Base-by-base conservation (phyloP, 2,113 vertebrate genomes). In the Seriola dumerili region DNA sequence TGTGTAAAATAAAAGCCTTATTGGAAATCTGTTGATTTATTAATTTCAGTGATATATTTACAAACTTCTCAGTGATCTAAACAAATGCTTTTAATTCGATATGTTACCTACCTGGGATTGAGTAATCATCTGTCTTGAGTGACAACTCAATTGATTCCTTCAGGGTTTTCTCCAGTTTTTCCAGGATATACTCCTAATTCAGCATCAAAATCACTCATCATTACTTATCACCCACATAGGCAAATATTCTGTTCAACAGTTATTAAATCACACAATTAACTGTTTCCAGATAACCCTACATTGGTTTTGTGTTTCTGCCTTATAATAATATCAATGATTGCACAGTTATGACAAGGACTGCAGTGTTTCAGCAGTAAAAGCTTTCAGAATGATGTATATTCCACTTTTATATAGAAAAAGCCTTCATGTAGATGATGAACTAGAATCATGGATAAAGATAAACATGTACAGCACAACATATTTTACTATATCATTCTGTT, bases 61-160 rank as follows among this genome's bases (percentile, higher is more conserved):
- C 19, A 23, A 32, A 25, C 21, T 69, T n/a, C 17, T 46, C 1
- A 57, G 19, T 12, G 4, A 40, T 52, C 5, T 19, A 23, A 1
- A 44, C 10, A 34, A 7, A 46, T 8, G 13, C 10, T 10, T 42
- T 10, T 42, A 13, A 19, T 80, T 57, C 16, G 1, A 50, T 3
- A 12, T 0, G 3, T 66, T 36, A 0, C 9, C 12, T 74, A 90
- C 89, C 89, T 86, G 84, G 86, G 34, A 90, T 14, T 34, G 69
- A 80, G 40, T 0, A 0, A 7, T 36, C 54, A 44, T 69, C 69
- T 8, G 32, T 78, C 23, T 42, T 38, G 12, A 91, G 73, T 34
- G 89, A 83, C 29, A 76, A 61, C 8, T 87, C 55, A 12, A 76
- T 69, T 8, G 89, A 80, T 46, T 76, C 8, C 55, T 9, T 0